Conservation (phyloP, 2,888 invertebrate species). For the Dasysyrphus tricinctus region DNA sequence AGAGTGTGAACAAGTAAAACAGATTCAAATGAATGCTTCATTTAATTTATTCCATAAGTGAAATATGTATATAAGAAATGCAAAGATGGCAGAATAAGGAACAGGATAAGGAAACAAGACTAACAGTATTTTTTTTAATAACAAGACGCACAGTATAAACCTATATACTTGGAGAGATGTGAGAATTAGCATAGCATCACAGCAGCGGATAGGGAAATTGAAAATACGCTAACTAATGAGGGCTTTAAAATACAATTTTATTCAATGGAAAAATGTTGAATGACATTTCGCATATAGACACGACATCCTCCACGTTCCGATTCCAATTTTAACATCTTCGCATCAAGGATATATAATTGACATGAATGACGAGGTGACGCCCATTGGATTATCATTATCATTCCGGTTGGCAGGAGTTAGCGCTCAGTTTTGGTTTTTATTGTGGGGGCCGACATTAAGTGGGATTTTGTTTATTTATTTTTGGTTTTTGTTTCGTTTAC, state of each 20-base stretch:
- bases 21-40: slow-evolving; percentile 65
- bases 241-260: slow-evolving; percentile 69
- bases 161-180: background rate
- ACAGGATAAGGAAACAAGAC: slow-evolving; percentile 5
- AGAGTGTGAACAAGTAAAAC: slow-evolving; percentile 59
- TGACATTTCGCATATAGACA: slow-evolving; percentile 23
- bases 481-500: background rate
- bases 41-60: slow-evolving; percentile 69
- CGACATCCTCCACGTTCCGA: slow-evolving; percentile 9
- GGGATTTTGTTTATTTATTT: background rate
- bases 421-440: background rate
- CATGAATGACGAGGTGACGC: slow-evolving; percentile 51
- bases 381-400: slow-evolving; percentile 44
- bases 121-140: background rate
- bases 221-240: slow-evolving; percentile 58
- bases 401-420: background rate
- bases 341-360: slow-evolving; percentile 41
- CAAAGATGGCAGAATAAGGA: slow-evolving; percentile 10
- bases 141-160: background rate
- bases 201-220: slow-evolving; percentile 26
- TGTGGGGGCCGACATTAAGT: background rate
- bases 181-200: slow-evolving; percentile 8
- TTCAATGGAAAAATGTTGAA: slow-evolving; percentile 50
- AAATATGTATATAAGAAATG: slow-evolving; percentile 4
- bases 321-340: slow-evolving; percentile 4